Base-by-base conservation (phyloP, 1,140 invertebrate genomes). In the Ylistrum balloti region DNA sequence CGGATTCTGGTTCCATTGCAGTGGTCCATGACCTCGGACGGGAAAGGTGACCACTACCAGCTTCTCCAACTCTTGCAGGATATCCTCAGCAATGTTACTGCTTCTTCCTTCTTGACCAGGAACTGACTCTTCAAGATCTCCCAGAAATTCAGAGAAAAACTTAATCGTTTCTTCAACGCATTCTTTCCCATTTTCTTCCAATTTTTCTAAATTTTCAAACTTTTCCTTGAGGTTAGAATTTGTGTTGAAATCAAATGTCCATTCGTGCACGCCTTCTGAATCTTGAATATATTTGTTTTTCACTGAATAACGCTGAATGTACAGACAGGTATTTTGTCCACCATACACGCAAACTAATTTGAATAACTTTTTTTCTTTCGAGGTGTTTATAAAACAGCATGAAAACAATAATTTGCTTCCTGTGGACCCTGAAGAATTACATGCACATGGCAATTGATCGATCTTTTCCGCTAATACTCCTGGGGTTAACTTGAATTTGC, bases 401-500 rank as follows among this genome's bases (percentile, higher is more conserved):
- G 88, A 20, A 41, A 38, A 38, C n/a, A 33, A 20, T 0, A 34
- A 74, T 85, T 13, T 45, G 5, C n/a, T 33, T 28, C 33, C 41
- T 85, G n/a, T 20, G 74, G 56, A n/a, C 56, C 22, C n/a, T n/a
- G 56, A 28, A 28, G 56, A n/a, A 7, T n/a, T n/a, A n/a, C n/a
- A n/a, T n/a, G n/a, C n/a, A n/a, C n/a, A n/a, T n/a, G n/a, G n/a
- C n/a, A n/a, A 74, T 7, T 5, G 56, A 17, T 28, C 5, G 28
- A 28, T n/a, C 22, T 28, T 74, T 74, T 45, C 0, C 0, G 22
- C 22, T 7, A n/a, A 22, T 28, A 74, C 22, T 28, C 7, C n/a
- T 74, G n/a, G 22, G 56, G 2, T 74, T n/a, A 56, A 11, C 15
- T 88, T 28, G 87, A 88, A 90, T 32, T 86, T 41, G 33, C 90